Base-by-base conservation (phyloP, 2,797 vertebrate species). In the Amphiprion clarkii region DNA sequence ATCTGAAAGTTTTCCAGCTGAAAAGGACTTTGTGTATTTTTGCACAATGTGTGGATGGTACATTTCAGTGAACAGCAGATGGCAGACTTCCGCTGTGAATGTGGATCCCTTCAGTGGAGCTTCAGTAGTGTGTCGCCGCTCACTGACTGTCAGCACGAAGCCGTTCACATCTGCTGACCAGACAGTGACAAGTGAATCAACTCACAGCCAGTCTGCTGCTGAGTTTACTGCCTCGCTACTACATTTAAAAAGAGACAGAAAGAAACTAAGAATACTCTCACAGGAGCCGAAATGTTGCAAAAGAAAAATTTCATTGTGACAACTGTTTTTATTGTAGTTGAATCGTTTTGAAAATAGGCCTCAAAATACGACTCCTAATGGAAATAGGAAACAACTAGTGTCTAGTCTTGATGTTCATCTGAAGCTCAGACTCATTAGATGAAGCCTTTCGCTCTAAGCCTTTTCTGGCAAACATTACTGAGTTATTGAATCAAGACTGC, bases 61-160 rank as follows among this genome's bases (percentile, higher is more conserved):
- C 9, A 21, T 4, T 9, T 60, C 7, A 17, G 19, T 67, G 70
- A 57, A 78, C 92, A 92, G 85, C 74, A 92, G 92, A 56, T 84
- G 91, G 88, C 78, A 84, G 73, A 33, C 16, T 78, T 44, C 19
- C 6, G 67, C 72, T 62, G 6, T 16, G 31, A 80, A 77, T 77
- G 39, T 14, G 2, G 44, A 0, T 52, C 2, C 17, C 5, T 17
- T 54, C 46, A 51, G 17, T 19, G 44, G 0, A 36, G 33, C 17
- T 42, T 44, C 0, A 40, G 16, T 8, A 33, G 5, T 14, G 17
- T 36, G 19, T 3, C 7, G n/a, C 29, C 27, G 33, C 2, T 76
- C 10, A 21, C 6, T 49, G 46, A 14, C 17, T 53, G 4, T 21
- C 8, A 81, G 5, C 21, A 10, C 51, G 12, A 61, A 36, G 2